phyloP scores from a whole-genome alignment of 2,797 vertebrate species.

The Acestrorhynchus altus region DNA sequence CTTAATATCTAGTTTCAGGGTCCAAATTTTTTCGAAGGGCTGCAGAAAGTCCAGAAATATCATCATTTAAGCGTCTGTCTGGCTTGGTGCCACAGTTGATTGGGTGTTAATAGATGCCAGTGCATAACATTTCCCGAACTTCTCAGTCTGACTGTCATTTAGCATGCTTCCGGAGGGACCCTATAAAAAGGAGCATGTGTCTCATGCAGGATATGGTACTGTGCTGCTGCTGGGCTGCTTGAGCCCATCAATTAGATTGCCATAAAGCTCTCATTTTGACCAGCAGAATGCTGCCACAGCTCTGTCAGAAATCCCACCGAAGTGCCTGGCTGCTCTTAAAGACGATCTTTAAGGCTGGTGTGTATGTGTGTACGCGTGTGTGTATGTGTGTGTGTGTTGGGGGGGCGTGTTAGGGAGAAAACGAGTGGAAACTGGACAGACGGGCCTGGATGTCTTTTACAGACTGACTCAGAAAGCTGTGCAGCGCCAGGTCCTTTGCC shows the following conservation, averaged over 20 bases:
- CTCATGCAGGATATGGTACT: conserved; percentile 55
- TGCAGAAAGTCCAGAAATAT: conserved; percentile 15
- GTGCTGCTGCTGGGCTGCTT: conserved; percentile 26
- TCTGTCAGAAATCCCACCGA: conserved; percentile 45
- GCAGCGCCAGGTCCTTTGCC: conserved; percentile 49
- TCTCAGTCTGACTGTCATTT: conserved; percentile 78
- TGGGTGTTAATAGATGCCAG: conserved; percentile 71
- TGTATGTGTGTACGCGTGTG: conserved; percentile 11
- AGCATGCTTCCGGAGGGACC: conserved; percentile 63
- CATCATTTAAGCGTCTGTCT: conserved; percentile 68
- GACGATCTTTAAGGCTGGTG: background rate
- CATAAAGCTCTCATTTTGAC: conserved; percentile 54
- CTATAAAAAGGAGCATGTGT: conserved; percentile 58
- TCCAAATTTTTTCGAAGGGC: conserved; percentile 22
- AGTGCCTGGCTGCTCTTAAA: conserved; percentile 46
- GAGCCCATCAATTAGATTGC: conserved; percentile 45
- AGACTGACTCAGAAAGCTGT: conserved; percentile 54
- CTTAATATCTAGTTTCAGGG: background rate
- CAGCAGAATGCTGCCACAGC: conserved; percentile 27
- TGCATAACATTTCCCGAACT: conserved; percentile 78
- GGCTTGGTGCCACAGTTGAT: conserved; percentile 76
- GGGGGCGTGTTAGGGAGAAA: conserved; percentile 51
- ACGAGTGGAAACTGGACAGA: conserved; percentile 60
- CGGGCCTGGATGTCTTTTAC: conserved; percentile 59
- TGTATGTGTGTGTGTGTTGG: conserved; percentile 1